phyloP scores from a whole-genome alignment of 92 coral and sea anemone species.

The Porites cylindrica region DNA sequence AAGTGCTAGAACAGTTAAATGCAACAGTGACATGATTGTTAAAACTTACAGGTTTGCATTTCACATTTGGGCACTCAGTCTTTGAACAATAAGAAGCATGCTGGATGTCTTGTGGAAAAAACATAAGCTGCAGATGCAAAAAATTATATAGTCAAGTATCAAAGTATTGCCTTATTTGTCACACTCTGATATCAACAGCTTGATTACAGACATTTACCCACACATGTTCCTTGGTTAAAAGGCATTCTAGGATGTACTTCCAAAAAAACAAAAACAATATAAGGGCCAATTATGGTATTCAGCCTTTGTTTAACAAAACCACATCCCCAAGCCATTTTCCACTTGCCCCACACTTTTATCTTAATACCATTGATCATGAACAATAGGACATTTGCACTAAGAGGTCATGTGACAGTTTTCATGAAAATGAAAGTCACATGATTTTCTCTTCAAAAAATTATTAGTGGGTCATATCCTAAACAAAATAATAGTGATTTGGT shows the following conservation, averaged over 20 bases:
- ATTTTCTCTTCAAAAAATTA: too few relatives aligned
- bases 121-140: conserved; percentile 7
- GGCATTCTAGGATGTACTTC: neutral
- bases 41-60: conserved; percentile 58
- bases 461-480: too few relatives aligned
- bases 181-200: neutral
- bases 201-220: neutral
- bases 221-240: neutral
- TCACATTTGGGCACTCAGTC: conserved; percentile 28
- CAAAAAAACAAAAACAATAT: neutral
- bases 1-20: neutral
- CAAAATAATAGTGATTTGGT: too few relatives aligned
- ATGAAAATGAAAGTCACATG: too few relatives aligned
- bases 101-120: conserved; percentile 50
- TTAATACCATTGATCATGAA: too few relatives aligned
- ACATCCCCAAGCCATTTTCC: too few relatives aligned
- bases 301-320: too few relatives aligned
- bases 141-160: neutral
- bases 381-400: too few relatives aligned
- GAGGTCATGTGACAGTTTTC: too few relatives aligned
- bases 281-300: too few relatives aligned
- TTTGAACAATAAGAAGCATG: conserved; percentile 65
- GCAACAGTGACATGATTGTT: neutral
- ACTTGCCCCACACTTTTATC: too few relatives aligned
- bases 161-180: too few relatives aligned